phyloP scores from a whole-genome alignment of 2,888 invertebrate genomes.

The Aricia artaxerxes region DNA sequence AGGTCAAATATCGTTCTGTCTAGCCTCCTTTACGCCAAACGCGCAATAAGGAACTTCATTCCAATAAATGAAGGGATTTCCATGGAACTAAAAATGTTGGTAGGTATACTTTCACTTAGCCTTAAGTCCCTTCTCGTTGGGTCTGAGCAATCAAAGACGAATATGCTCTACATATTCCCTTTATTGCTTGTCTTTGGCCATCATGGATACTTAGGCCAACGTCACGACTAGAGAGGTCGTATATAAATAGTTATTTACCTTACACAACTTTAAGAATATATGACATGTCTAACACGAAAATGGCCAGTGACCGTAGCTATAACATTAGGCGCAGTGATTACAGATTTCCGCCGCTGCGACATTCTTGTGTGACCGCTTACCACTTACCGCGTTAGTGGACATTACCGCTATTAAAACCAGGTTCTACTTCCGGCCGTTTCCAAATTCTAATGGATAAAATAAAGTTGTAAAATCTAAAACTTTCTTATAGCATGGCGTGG shows the following conservation, averaged over 20 bases:
- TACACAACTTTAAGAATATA: neutral
- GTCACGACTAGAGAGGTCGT: neutral
- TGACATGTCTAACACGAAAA: neutral
- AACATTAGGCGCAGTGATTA: neutral
- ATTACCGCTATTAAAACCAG: neutral
- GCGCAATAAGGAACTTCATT: no score
- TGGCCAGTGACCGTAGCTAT: neutral
- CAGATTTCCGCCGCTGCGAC: constrained; percentile 11
- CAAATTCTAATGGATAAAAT: neutral
- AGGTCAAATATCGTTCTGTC: no score
- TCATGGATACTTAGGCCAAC: no score
- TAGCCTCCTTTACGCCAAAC: no score
- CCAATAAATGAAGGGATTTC: no score
- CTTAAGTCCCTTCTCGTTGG: no score
- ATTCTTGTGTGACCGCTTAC: neutral
- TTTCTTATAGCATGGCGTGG: neutral
- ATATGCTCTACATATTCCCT: no score
- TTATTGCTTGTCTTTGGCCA: no score
- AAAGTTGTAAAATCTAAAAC: neutral
- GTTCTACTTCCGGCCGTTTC: neutral
- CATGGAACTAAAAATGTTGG: no score
- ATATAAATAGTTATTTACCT: neutral
- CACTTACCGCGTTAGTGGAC: neutral
- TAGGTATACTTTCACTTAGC: no score
- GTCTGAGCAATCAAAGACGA: no score